Percentiles rank a stretch among this genome's conserved stretches.
These are phyloP conservation scores for fruit fly (Drosophila melanogaster) DNA, from an alignment of 1,140 invertebrate genomes.

Conservation along the genomic window Release_6_plus_ISO1_MT NC_004354.4:13971501-13972000, in stretches of 20 bases:
- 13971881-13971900: slow-evolving; percentile 2
- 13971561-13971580: background rate
- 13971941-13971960: background rate
- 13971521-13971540: slow-evolving; percentile 7
- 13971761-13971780: slow-evolving; percentile 26
- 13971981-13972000: no score
- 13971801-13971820: slow-evolving; percentile 22
- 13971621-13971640: slow-evolving; percentile 55
- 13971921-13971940: background rate
- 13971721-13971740: background rate
- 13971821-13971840: background rate
- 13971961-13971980: background rate
- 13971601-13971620: slow-evolving; percentile 81
- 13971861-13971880: slow-evolving; percentile 3
- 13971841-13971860: background rate
- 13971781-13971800: slow-evolving; percentile 34
- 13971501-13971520: slow-evolving; percentile 49
- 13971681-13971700: slow-evolving; percentile 39
- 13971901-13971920: slow-evolving; percentile 1
- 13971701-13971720: background rate
- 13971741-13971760: background rate
- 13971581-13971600: slow-evolving; percentile 60
- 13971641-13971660: slow-evolving; percentile 27
- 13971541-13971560: background rate
- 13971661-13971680: slow-evolving; percentile 59